phyloP scores from a whole-genome alignment of 2,797 vertebrate species.

The Protosalanx chinensis region DNA sequence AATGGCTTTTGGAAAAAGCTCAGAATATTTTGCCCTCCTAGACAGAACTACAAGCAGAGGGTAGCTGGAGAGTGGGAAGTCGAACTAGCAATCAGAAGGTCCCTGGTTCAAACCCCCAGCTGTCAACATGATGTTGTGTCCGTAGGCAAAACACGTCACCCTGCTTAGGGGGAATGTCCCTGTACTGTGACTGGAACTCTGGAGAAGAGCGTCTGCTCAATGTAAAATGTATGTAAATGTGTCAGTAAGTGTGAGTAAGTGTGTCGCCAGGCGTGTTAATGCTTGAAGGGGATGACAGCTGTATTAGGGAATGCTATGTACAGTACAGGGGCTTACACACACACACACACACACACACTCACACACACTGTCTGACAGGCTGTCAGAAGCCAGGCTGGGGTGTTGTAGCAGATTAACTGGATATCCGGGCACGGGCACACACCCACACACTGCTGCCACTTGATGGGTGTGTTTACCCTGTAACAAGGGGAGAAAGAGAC shows the following conservation, averaged over 20 bases:
- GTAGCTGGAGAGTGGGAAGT: too few species aligned
- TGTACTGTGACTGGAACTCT: neutral
- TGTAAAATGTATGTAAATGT: neutral
- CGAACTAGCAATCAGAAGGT: too few species aligned
- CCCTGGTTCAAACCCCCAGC: too few species aligned
- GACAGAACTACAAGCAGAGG: too few species aligned
- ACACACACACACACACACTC: neutral
- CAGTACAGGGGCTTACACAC: neutral
- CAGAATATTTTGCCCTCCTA: too few species aligned
- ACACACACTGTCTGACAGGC: neutral
- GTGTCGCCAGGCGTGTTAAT: conserved; percentile 12
- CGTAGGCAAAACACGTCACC: too few species aligned
- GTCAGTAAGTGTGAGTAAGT: neutral
- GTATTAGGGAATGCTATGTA: conserved; percentile 33
- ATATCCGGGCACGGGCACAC: neutral
- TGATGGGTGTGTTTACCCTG: neutral
- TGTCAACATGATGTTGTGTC: too few species aligned
- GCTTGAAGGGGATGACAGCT: conserved; percentile 27
- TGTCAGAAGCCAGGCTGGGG: neutral
- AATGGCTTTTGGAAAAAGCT: too few species aligned
- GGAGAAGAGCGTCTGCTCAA: too few species aligned
- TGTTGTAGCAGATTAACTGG: conserved; percentile 44
- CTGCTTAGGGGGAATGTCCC: too few species aligned
- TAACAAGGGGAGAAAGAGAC: too few species aligned
- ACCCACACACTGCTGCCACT: neutral